These are phyloP conservation scores for Willowsia nigromaculata DNA, from an alignment of 2,888 invertebrate species.

Conservation along the genomic window DNA sequence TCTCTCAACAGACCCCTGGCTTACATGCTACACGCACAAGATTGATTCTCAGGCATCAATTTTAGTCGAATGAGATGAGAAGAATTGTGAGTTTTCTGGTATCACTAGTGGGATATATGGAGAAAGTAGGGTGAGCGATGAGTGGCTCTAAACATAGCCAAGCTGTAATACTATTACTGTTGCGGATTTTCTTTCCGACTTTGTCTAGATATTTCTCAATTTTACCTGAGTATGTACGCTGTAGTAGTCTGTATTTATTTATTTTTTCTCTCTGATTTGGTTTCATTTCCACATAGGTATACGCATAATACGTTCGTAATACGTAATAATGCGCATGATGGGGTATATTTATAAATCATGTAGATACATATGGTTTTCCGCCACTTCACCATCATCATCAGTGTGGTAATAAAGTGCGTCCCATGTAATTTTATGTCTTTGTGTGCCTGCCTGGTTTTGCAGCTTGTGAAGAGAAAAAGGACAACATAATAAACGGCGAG, in stretches of 20 bases:
- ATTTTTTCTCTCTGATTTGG: not conserved
- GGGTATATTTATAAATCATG: not conserved
- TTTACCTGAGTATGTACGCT: not conserved
- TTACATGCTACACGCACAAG: conserved; percentile 59
- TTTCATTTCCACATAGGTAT: not conserved
- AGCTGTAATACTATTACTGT: not conserved
- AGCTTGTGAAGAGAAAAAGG: not conserved
- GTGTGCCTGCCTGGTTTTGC: not conserved
- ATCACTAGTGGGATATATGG: not conserved
- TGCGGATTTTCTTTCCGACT: not conserved
- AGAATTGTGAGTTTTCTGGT: not conserved
- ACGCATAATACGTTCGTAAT: no score
- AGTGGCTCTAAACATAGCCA: no score
- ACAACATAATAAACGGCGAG: conserved; percentile 34
- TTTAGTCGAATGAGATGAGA: conserved; percentile 53
- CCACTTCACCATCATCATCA: conserved; percentile 8
- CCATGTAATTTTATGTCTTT: not conserved
- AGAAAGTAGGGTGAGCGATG: conserved; percentile 1
- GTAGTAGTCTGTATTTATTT: not conserved
- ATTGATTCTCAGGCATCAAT: conserved; percentile 76
- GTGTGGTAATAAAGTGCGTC: conserved; percentile 37
- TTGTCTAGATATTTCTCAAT: not conserved
- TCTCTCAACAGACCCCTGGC: conserved; percentile 6
- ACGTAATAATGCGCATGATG: not conserved
- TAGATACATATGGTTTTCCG: not conserved